These are phyloP conservation scores for Itoplectis maculator DNA, from an alignment of 2,888 invertebrate genomes.

Conservation along the genomic window DNA sequence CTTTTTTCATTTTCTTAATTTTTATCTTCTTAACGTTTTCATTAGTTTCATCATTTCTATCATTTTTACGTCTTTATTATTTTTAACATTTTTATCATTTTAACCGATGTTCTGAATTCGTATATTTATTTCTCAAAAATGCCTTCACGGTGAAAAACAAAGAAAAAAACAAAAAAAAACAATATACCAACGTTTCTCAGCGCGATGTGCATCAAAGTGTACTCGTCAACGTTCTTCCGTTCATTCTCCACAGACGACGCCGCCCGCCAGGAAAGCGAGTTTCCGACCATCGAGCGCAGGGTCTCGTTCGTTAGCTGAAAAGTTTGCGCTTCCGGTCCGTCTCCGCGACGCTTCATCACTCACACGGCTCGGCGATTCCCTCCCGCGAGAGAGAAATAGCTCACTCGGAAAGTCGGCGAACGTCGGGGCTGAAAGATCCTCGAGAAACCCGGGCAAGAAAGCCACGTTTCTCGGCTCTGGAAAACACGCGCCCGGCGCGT, in stretches of 20 bases:
- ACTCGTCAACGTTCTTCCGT: conserved; percentile 10
- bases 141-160: background rate
- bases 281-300: conserved; percentile 60
- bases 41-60: background rate
- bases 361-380: conserved; percentile 14
- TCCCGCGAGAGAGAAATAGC: conserved; percentile 12
- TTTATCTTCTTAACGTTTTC: background rate
- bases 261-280: conserved; percentile 44
- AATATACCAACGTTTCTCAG: background rate
- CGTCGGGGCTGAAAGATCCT: conserved; percentile 6
- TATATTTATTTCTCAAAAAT: background rate
- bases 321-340: conserved; percentile 44
- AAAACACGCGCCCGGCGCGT: background rate
- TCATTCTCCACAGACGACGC: conserved; percentile 30
- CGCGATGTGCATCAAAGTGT: background rate
- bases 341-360: background rate
- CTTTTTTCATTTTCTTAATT: background rate
- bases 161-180: conserved; percentile 4
- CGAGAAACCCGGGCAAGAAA: conserved; percentile 9
- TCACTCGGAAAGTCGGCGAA: conserved; percentile 9
- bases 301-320: conserved; percentile 65
- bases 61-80: background rate
- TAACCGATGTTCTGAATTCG: background rate
- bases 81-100: background rate
- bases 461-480: background rate